Conservation (phyloP, 2,113 vertebrate species). For the Mormyrus iriodes region DNA sequence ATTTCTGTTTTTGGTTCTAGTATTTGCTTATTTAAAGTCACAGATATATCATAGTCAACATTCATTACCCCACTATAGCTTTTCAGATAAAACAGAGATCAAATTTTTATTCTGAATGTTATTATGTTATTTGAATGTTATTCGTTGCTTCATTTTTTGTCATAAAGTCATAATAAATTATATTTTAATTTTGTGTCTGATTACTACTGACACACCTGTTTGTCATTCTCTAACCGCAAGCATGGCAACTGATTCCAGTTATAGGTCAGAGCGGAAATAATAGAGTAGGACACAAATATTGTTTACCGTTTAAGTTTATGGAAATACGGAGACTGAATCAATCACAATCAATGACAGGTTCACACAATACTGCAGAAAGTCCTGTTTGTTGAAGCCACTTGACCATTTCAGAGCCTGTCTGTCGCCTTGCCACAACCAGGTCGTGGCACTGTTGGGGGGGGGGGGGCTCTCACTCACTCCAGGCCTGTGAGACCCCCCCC, state of each 20-base stretch:
- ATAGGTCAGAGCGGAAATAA: neutral
- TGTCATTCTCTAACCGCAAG: neutral
- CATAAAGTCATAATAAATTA: neutral
- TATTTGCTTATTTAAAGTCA: constrained; percentile 1
- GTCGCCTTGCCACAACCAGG: neutral
- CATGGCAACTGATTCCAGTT: neutral
- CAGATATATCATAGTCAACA: neutral
- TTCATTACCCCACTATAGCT: neutral
- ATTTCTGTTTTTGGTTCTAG: neutral
- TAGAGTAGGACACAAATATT: neutral
- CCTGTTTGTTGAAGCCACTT: neutral
- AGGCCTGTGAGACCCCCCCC: neutral
- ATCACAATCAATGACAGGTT: neutral
- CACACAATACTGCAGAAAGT: neutral
- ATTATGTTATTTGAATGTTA: neutral
- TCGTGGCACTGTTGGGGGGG: neutral
- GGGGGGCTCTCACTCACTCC: neutral
- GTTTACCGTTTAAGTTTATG: neutral
- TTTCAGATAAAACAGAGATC: neutral
- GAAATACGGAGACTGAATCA: neutral
- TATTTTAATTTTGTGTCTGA: neutral
- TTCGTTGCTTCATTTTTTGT: neutral
- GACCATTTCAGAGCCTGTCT: neutral
- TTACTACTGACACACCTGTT: neutral
- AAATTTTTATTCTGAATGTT: neutral